Evolutionary conservation across 1,140 invertebrate genomes (phyloP), one percentile per base, ranked within the genome.

Genomic region (Drosophila subpulchrella): DNA sequence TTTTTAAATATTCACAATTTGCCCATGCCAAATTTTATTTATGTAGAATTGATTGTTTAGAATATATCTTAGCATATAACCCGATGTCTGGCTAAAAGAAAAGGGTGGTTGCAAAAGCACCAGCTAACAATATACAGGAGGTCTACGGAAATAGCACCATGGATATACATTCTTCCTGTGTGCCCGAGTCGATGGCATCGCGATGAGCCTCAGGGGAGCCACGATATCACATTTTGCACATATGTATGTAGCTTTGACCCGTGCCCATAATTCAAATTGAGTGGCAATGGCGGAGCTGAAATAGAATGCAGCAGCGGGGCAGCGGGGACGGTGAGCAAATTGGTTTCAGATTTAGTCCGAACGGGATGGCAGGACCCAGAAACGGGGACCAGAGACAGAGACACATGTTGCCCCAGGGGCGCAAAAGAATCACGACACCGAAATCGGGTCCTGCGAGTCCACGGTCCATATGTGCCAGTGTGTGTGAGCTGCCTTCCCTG

Each of bases 341-440:
- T 86, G 83, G 83, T 86, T 88, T 86, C 78, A 63, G 75, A 85
- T 85, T 85, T 72, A 78, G 74, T 60, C 60, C 62, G 50, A 54
- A 44, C 38, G 66, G 55, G 67, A 41, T 30, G 32, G 8, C 24
- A 13, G 12, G 11, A 39, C 56, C 65, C 42, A 46, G 10, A 17
- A 12, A 7, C 17, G 10, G 42, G 27, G 36, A 34, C 39, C 11
- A 32, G 57, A 2, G 20, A 50, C 61, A 68, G 39, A 30, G 48
- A 63, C 60, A 75, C 72, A 83, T 63, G 63, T 47, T 58, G 65
- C 81, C 81, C 61, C 47, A 55, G n/a, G 72, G 74, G 58, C 68
- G 41, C 27, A 66, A 51, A 41, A 38, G 72, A 74, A 74, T 74
- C 71, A 74, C 38, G 71, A 62, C 57, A 51, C 50, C 71, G 44